Base-by-base conservation (phyloP, 2,888 invertebrate genomes). In the Cataglyphis livida region DNA sequence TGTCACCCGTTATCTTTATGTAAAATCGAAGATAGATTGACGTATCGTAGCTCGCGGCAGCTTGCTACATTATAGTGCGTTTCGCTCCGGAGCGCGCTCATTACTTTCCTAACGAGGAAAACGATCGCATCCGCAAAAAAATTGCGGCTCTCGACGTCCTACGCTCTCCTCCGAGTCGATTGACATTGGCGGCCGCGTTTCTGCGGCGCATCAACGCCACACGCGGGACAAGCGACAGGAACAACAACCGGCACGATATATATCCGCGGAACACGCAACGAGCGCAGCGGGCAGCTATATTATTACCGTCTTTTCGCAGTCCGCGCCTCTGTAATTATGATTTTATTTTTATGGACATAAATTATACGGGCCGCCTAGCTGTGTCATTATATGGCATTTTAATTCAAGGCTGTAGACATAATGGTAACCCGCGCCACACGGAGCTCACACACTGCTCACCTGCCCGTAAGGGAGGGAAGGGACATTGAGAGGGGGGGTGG, bases 281-380 rank as follows among this genome's bases (percentile, higher is more conserved):
- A 87, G 88, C 83, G 84, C 85, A 83, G 83, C 87, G 85, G 88
- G 86, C 90, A 91, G 91, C 91, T 90, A 87, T 93, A 91, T 94
- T 93, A 94, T 94, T 94, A 94, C 93, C 92, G 93, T 91, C 93
- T 93, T 93, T 94, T 94, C 93, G 92, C 92, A 93, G 93, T 91
- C 88, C 90, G 89, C 91, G 90, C 92, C 93, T 93, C 92, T 93
- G 93, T 94, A 93, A 94, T 94, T 94, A 94, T 93, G 94, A 94
- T 94, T 94, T 94, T 94, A 94, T 93, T 94, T 94, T 94, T 94
- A 94, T 94, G 94, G 93, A 93, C 94, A 94, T 93, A 94, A 94
- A 94, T 94, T 94, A 94, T 89, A 93, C 91, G 92, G 93, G 90
- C 92, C 88, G 91, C 88, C 91, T 92, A 91, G 93, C 93, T 92